A percentile compares a stretch with the other conserved stretches of the same genome.
Evolutionary conservation across 2,888 invertebrate genomes (phyloP).

Genomic region (Platynereis dumerilii): DNA sequence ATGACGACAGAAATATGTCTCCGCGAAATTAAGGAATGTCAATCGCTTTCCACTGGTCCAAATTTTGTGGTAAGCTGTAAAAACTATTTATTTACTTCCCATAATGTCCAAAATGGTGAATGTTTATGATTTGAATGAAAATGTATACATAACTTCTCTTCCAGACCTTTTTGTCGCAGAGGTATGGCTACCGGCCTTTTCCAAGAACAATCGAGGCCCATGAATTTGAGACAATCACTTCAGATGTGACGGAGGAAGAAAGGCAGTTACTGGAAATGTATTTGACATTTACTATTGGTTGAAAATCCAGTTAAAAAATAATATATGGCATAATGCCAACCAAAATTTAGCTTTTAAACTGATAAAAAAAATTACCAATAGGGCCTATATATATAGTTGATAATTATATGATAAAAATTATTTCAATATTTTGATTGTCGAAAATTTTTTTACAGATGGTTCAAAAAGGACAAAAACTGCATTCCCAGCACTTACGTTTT

Average conservation of each 20-base stretch:
- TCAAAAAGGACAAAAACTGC: slow-evolving; percentile 75
- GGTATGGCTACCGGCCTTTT: slow-evolving; percentile 53
- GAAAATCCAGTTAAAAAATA: too few species aligned
- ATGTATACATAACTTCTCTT: neutral
- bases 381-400: too few species aligned
- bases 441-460: slow-evolving; percentile 66
- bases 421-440: too few species aligned
- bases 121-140: too few species aligned
- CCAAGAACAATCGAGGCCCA: slow-evolving; percentile 44
- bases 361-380: too few species aligned
- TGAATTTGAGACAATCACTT: slow-evolving; percentile 42
- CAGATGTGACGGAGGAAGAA: slow-evolving; percentile 17
- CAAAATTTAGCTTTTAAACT: too few species aligned
- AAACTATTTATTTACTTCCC: too few species aligned
- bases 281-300: neutral
- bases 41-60: slow-evolving; percentile 55
- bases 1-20: slow-evolving; percentile 54
- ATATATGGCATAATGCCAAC: neutral
- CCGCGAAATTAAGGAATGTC: slow-evolving; percentile 51
- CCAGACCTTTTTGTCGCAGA: slow-evolving; percentile 54
- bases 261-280: slow-evolving; percentile 22
- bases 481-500: slow-evolving; percentile 80
- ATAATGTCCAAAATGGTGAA: too few species aligned
- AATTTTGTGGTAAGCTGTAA: slow-evolving; percentile 49
- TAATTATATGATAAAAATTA: too few species aligned